These are phyloP conservation scores for Himalopsyche tibetana DNA, from an alignment of 2,888 invertebrate genomes.

Conservation along the genomic window DNA sequence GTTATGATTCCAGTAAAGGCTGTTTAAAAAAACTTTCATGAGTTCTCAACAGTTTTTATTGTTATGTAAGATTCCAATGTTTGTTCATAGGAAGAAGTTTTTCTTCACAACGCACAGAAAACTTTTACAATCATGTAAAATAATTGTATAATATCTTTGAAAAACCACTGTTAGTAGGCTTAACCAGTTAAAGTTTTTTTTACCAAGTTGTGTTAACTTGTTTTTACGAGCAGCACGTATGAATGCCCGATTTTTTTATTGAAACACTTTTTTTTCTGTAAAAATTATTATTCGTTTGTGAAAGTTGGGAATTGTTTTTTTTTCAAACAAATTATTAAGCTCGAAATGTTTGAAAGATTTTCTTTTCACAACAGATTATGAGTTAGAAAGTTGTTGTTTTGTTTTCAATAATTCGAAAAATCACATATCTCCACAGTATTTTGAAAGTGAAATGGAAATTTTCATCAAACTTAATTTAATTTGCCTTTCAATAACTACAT, in stretches of 20 bases:
- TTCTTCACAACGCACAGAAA: neutral
- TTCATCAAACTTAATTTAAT: too few relatives aligned
- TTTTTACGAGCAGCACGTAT: neutral
- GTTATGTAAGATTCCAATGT: neutral
- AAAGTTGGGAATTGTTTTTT: slow-evolving; percentile 9
- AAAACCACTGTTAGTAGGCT: neutral
- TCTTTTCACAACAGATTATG: neutral
- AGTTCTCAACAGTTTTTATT: neutral
- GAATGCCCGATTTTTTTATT: neutral
- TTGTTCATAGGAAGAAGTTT: neutral
- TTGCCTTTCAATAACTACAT: too few relatives aligned
- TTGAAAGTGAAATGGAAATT: too few relatives aligned
- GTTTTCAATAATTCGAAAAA: neutral
- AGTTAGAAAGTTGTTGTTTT: neutral
- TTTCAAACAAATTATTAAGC: neutral
- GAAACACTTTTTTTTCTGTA: neutral
- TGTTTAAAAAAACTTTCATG: neutral
- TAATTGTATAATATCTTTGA: neutral
- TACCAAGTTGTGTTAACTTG: neutral
- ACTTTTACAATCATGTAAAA: slow-evolving; percentile 13
- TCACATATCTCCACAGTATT: too few relatives aligned
- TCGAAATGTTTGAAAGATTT: neutral
- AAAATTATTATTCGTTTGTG: neutral
- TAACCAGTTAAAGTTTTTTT: neutral
- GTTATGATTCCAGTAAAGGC: neutral